Percentiles rank a stretch among this genome's conserved stretches.
Conservation (phyloP, 2,888 invertebrate genomes). For the Loripinus fragilis region DNA sequence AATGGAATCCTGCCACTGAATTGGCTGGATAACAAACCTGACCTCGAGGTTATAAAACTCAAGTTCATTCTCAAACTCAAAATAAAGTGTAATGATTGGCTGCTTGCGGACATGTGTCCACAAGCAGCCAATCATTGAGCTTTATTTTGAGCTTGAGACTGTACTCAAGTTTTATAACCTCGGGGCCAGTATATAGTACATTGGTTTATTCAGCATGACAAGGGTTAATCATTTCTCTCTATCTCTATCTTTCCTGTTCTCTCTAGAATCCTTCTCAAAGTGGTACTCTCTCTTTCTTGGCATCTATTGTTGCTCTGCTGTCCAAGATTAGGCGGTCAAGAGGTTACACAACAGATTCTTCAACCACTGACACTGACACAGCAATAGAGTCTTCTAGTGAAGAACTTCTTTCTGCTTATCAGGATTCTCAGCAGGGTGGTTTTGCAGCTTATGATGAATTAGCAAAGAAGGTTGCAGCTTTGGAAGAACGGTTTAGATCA, state of each 20-base stretch:
- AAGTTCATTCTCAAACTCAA: too few relatives aligned
- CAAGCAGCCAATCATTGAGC: too few relatives aligned
- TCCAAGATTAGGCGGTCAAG: constrained; percentile 30
- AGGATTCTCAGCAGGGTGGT: constrained; percentile 35
- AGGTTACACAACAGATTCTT: not conserved
- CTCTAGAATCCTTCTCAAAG: constrained; percentile 8
- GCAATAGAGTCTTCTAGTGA: constrained; percentile 34
- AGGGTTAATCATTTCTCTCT: constrained; percentile 39
- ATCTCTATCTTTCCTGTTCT: constrained; percentile 15
- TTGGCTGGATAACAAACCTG: too few relatives aligned
- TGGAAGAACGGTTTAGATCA: constrained; percentile 65
- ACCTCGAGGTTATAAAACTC: too few relatives aligned
- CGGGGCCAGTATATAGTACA: too few relatives aligned
- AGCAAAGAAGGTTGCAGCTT: constrained; percentile 34
- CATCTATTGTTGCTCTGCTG: constrained; percentile 37
- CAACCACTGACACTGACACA: constrained; percentile 28
- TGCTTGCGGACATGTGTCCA: too few relatives aligned
- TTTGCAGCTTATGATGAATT: constrained; percentile 26
- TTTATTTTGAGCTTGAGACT: too few relatives aligned
- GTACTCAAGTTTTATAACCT: too few relatives aligned
- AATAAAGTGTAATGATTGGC: too few relatives aligned
- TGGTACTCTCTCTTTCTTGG: constrained; percentile 25
- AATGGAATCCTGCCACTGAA: too few relatives aligned
- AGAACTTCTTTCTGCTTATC: constrained; percentile 31
- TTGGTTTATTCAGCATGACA: too few relatives aligned